A percentile compares a stretch with the other conserved stretches of the same genome.
phyloP scores from a whole-genome alignment of 2,888 invertebrate genomes.

The Apodemia duryi region DNA sequence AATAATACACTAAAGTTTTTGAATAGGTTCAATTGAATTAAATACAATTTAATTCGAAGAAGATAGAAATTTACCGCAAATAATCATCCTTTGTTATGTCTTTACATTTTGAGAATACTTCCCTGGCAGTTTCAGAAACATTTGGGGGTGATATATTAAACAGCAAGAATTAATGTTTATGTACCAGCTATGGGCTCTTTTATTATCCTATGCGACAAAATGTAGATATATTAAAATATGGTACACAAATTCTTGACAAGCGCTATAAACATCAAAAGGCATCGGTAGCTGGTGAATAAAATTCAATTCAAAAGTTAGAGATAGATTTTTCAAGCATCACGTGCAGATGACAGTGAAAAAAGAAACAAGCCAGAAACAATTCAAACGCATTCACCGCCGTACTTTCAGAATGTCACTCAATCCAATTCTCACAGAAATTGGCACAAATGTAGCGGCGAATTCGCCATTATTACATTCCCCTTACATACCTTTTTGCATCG shows the following conservation, averaged over 20 bases:
- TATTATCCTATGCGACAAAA: not conserved
- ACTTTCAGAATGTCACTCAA: constrained; percentile 12
- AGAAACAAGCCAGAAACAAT: constrained; percentile 3
- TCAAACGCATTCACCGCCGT: constrained; percentile 3
- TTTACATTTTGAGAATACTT: too few species aligned
- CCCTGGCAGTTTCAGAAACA: too few species aligned
- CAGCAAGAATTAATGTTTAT: too few species aligned
- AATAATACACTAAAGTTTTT: too few species aligned
- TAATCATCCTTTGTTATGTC: too few species aligned
- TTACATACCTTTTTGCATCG: constrained; percentile 9
- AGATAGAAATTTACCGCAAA: too few species aligned
- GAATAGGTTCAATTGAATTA: too few species aligned
- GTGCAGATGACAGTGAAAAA: constrained; percentile 6
- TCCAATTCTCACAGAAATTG: constrained; percentile 8
- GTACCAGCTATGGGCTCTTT: too few species aligned
- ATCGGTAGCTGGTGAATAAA: not conserved
- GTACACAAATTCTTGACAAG: not conserved
- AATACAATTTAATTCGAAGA: too few species aligned
- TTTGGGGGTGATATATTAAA: too few species aligned
- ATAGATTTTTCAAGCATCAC: constrained; percentile 5
- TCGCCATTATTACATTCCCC: constrained; percentile 12
- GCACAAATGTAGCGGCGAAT: constrained; percentile 5
- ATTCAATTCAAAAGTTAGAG: constrained; percentile 4
- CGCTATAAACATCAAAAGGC: not conserved
- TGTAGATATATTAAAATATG: not conserved